These are phyloP conservation scores for Pampusana beccarii DNA, from an alignment of 2,113 vertebrate genomes.

Conservation along the genomic window DNA sequence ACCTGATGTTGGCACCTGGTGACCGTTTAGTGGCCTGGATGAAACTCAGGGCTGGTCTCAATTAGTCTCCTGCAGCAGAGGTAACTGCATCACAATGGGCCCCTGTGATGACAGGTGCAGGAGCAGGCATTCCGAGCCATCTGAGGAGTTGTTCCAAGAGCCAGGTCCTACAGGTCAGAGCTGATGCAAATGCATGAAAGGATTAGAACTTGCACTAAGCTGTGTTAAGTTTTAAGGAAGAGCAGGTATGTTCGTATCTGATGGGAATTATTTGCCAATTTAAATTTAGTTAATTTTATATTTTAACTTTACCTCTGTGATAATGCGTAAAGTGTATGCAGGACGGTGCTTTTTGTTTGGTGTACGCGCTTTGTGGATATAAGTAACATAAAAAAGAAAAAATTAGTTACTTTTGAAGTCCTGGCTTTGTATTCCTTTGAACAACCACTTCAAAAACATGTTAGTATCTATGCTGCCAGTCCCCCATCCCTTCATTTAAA, in stretches of 20 bases:
- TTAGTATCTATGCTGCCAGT: background rate
- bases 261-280: background rate
- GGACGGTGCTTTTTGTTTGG: background rate
- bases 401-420: background rate
- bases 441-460: background rate
- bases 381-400: background rate
- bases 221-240: background rate
- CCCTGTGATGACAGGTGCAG: background rate
- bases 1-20: background rate
- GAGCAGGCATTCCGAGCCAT: background rate
- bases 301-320: background rate
- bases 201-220: accelerated
- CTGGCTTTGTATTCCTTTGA: background rate
- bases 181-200: background rate
- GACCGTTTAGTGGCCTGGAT: background rate
- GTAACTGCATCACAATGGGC: background rate
- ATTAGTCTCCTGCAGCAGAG: background rate
- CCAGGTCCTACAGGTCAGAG: background rate
- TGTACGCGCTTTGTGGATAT: accelerated
- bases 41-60: background rate
- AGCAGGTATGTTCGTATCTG: background rate
- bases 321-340: too few relatives aligned
- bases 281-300: background rate
- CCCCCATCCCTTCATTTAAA: background rate
- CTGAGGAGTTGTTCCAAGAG: background rate